Evolutionary conservation across 2,888 invertebrate genomes (phyloP), one percentile per base, ranked within the genome.

Genomic region (Drosophila fungiperda): DNA sequence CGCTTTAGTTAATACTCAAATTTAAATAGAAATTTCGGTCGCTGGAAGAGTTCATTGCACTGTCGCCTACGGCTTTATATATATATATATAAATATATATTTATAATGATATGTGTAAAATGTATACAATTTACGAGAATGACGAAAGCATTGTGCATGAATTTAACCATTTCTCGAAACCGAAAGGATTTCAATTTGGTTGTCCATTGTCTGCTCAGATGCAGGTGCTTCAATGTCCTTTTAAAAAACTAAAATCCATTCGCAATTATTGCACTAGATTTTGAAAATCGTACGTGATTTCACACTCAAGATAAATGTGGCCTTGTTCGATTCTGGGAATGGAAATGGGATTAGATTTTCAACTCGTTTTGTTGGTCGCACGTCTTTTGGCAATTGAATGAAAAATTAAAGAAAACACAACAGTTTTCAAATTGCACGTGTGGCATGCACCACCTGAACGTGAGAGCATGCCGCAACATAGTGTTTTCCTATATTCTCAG

Each of bases 31-130:
- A 77, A 77, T 69, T 81, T 85, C 67, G 57, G 63, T 62, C 62
- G 54, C 69, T 54, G 23, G n/a, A 35, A 38, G 76, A 80, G 85
- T 85, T 85, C 85, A 88, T 73, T 86, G 88, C 81, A 77, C 84
- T 52, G 55, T 42, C 33, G 23, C 26, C 40, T 45, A 45, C 9
- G 36, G 15, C 55, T 50, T 29, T 20, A 53, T 36, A 35, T 17
- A 6, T n/a, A 36, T 38, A 20, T 29, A 29, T 29, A 45, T 1
- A 12, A 8, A 45, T 45, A 45, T 20, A 23, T 8, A 15, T 15
- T 2, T 15, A 45, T 23, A 45, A 15, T 15, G 15, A 23, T 8
- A 15, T 23, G 2, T 23, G 45, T 23, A 15, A 15, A 1, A 23
- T 23, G 3, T 23, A 23, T 45, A 45, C 45, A 45, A 23, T 45